Base-by-base conservation (phyloP, 2,113 vertebrate species). In the Bos indicus region DNA sequence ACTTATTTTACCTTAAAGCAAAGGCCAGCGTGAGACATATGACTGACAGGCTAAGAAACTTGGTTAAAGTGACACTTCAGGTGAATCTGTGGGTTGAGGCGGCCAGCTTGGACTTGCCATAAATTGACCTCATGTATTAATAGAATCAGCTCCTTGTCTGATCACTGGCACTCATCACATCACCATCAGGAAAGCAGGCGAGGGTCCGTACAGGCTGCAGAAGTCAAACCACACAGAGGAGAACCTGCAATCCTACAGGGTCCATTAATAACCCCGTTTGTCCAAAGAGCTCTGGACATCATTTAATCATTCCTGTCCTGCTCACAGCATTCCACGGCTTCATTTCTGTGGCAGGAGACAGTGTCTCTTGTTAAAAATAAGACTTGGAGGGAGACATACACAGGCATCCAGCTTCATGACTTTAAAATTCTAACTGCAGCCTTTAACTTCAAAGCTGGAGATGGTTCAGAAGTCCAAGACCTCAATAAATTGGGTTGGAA, bases 381-480 rank as follows among this genome's bases (percentile, higher is more conserved):
- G 67, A 59, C 33, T 90, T 95, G 52, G 54, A 90, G n/a, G 56
- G 30, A 64, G 13, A 82, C 17, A 4, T 77, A n/a, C 6, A 23
- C 54, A 88, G n/a, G 7, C 14, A 7, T 10, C 51, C 40, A 33
- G 30, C 33, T 56, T 33, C 23, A 5, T 82, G 48, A 57, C 51
- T 54, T 67, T 7, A 51, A 48, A 26, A 46, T 52, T 96, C 88
- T 84, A 67, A 74, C 46, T 36, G 8, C 6, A 90, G 33, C 26
- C 51, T 80, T 85, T 91, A 85, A 88, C 26, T 26, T 86, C 28
- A 56, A 60, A 56, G 11, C 60, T 78, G 52, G 15, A 3, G n/a
- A 62, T 90, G n/a, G 36, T 88, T 95, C n/a, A 64, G n/a, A 93
- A 94, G 52, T 81, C 59, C 7, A 48, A 74, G 26, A 33, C 33